Evolutionary conservation across 1,140 invertebrate genomes (phyloP), one percentile per base, ranked within the genome.

Genomic region (Macrobrachium nipponense): DNA sequence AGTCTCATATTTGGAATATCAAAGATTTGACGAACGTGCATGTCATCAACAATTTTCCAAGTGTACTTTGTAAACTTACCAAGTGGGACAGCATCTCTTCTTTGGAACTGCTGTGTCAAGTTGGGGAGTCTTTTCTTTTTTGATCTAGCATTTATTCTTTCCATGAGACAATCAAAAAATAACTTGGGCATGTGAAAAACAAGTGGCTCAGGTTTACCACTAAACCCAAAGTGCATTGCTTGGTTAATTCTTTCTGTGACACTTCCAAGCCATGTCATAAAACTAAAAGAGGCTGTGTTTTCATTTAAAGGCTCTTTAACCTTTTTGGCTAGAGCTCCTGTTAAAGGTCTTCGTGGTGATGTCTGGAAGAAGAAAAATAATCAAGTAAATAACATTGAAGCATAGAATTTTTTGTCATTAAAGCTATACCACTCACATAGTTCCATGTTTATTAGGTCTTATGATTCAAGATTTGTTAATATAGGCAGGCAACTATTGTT

Each of bases 161-260:
- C 94, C 80, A 94, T 93, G 0, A 96, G 91, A 90, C 93, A 94
- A 76, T 95, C 94, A 90, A 95, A 96, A 91, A 95, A 95, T 75
- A 92, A 90, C 91, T 94, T 92, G 7, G 95, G 95, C 64, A 94
- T 93, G 89, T 95, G 94, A 90, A 95, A 96, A 51, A 95, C 93
- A 44, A 96, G 90, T 0, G 95, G 94, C 51, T 95, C 94, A 11
- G 95, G 94, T 90, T 93, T 93, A 83, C 95, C 95, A 90, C 93
- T 92, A 89, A 95, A 95, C 89, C 95, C 94, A 90, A 94, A 96
- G 91, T 95, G 94, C 95, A 96, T 95, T 7, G 94, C 94, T 90
- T 95, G 93, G 91, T 96, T 96, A 78, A 96, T 95, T 80, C 94
- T 91, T 90, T 96, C 95, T 18, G 95, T 96, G 36, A 96, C 94